Percentiles rank a stretch among this genome's conserved stretches.
Evolutionary conservation across 1,140 invertebrate genomes (phyloP).

Genomic region (Mercenaria mercenaria): DNA sequence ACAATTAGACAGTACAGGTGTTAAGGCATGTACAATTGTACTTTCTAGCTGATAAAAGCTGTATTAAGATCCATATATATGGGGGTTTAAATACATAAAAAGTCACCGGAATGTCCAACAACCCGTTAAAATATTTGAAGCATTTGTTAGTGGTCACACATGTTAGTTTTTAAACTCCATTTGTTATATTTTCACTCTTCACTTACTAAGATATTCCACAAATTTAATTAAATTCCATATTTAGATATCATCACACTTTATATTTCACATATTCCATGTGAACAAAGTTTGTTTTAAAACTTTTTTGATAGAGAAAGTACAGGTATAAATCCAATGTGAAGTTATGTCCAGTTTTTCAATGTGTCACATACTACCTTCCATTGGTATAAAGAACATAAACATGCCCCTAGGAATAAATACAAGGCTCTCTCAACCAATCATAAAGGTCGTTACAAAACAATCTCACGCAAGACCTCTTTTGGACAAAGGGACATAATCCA

Average conservation of each 20-base stretch:
- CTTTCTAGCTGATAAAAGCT: too few species aligned
- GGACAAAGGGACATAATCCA: conserved; percentile 39
- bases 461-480: background rate
- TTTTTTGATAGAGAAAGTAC: background rate
- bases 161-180: background rate
- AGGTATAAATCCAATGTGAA: conserved; percentile 17
- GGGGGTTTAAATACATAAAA: background rate
- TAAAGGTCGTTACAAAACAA: conserved; percentile 10
- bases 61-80: too few species aligned
- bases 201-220: conserved; percentile 22
- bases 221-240: background rate
- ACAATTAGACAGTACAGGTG: background rate
- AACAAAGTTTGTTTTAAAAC: background rate
- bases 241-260: background rate
- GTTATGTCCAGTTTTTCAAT: conserved; percentile 11
- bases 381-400: conserved; percentile 18
- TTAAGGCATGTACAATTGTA: background rate
- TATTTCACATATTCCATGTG: background rate
- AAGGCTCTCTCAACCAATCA: conserved; percentile 3
- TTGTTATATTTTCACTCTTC: background rate
- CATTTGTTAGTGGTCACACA: conserved; percentile 34
- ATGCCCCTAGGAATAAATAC: conserved; percentile 47
- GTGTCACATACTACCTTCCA: background rate
- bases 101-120: background rate
- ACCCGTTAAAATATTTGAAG: background rate